Conservation (phyloP, 2,888 invertebrate genomes). For the Drosophila stalkeri region DNA sequence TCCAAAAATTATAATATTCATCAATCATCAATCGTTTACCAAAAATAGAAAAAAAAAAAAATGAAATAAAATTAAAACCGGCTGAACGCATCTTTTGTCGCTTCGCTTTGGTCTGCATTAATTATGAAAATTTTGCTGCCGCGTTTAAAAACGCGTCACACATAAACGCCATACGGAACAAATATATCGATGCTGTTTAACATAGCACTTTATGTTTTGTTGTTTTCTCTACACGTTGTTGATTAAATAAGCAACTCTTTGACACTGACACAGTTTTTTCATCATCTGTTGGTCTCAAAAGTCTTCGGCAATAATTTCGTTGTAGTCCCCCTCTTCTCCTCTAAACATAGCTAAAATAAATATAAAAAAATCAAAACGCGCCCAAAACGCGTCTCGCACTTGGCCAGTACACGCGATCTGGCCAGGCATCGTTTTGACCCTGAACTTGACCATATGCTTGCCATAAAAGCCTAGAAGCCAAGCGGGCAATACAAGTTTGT, state of each 20-base stretch:
- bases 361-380: conserved; percentile 19
- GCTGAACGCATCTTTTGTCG: conserved; percentile 34
- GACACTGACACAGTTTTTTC: conserved; percentile 69
- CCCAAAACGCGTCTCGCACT: conserved; percentile 19
- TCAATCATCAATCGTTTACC: conserved; percentile 36
- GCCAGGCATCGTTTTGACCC: conserved; percentile 33
- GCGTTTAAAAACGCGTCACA: conserved; percentile 36
- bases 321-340: background rate
- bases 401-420: conserved; percentile 27
- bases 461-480: conserved; percentile 41
- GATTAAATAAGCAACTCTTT: conserved; percentile 45
- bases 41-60: conserved; percentile 3
- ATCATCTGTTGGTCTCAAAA: conserved; percentile 13
- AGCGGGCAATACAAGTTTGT: conserved; percentile 38
- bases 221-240: conserved; percentile 25
- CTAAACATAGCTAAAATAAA: background rate
- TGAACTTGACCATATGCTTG: conserved; percentile 67
- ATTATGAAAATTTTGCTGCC: conserved; percentile 52
- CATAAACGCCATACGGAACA: conserved; percentile 45
- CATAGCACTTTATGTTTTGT: conserved; percentile 69
- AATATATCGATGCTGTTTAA: conserved; percentile 51
- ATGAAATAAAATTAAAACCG: background rate
- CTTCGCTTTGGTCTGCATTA: conserved; percentile 50
- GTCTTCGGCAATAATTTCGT: conserved; percentile 42
- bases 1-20: conserved; percentile 24